phyloP scores from a whole-genome alignment of 2,888 invertebrate species.

The Micropterix aruncella region DNA sequence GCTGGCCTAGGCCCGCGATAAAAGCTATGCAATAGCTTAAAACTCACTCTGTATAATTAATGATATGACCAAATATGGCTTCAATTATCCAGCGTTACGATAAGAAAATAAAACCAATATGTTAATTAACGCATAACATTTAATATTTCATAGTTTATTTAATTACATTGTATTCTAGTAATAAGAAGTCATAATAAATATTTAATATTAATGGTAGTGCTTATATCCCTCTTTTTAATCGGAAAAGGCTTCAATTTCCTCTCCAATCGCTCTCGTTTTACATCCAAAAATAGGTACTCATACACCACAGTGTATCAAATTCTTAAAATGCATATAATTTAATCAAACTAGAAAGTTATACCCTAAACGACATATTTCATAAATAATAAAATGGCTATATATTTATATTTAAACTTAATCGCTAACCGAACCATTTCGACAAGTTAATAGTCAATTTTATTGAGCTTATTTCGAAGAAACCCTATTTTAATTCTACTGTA shows the following conservation, averaged over 20 bases:
- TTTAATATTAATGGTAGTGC: slow-evolving; percentile 35
- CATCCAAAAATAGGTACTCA: background rate
- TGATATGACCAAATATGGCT: too few relatives aligned
- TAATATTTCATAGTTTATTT: slow-evolving; percentile 44
- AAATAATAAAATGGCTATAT: slow-evolving; percentile 4
- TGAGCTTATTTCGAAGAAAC: background rate
- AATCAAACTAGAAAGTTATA: slow-evolving; percentile 3
- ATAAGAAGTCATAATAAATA: slow-evolving; percentile 35
- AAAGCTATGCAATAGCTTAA: too few relatives aligned
- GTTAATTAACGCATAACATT: slow-evolving; percentile 54
- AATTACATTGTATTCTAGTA: slow-evolving; percentile 43
- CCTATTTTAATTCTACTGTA: background rate
- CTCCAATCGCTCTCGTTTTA: slow-evolving; percentile 8
- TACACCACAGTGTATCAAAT: background rate
- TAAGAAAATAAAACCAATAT: background rate
- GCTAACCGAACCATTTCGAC: background rate
- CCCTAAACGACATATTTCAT: slow-evolving; percentile 1
- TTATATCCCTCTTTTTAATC: slow-evolving; percentile 27
- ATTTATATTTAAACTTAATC: background rate
- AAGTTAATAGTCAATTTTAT: background rate
- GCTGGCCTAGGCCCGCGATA: too few relatives aligned
- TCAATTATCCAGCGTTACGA: too few relatives aligned
- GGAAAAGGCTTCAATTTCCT: slow-evolving; percentile 7
- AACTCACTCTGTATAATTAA: too few relatives aligned
- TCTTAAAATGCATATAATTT: background rate